Evolutionary conservation across 92 coral and sea anemone genomes (phyloP).

Genomic region (Meandrina meandrites): DNA sequence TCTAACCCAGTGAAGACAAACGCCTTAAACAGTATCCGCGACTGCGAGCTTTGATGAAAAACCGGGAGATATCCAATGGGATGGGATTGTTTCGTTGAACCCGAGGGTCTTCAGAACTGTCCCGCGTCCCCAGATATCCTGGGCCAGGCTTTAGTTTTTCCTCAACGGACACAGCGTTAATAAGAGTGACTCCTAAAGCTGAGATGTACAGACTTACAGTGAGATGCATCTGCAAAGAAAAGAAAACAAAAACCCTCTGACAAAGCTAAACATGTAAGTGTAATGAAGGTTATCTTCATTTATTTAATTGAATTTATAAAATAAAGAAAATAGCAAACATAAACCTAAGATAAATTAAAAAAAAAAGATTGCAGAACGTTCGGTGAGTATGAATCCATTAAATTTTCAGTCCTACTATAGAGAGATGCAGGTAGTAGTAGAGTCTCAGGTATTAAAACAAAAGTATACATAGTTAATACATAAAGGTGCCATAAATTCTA

Average conservation of each 20-base stretch:
- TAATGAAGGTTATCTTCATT: no score
- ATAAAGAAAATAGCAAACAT: no score
- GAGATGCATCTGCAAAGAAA: constrained; percentile 25
- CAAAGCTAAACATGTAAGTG: no score
- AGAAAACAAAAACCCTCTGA: not conserved
- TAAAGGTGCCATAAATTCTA: no score
- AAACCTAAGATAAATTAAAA: no score
- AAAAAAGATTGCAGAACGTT: no score
- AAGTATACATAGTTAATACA: no score
- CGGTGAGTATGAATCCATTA: no score
- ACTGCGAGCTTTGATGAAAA: not conserved
- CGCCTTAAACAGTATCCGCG: constrained; percentile 20
- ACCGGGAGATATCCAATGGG: not conserved
- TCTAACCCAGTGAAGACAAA: constrained; percentile 23
- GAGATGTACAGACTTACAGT: not conserved
- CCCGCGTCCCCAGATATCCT: not conserved
- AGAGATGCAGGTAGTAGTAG: no score
- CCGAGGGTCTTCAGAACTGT: not conserved
- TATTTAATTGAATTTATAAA: no score
- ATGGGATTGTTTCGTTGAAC: not conserved
- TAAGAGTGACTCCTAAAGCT: not conserved
- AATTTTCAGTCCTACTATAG: no score
- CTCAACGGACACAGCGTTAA: not conserved
- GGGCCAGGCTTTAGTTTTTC: not conserved
- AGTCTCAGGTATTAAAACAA: no score